phyloP scores from a whole-genome alignment of 2,797 vertebrate species.

The Alcedo quadribrachys region DNA sequence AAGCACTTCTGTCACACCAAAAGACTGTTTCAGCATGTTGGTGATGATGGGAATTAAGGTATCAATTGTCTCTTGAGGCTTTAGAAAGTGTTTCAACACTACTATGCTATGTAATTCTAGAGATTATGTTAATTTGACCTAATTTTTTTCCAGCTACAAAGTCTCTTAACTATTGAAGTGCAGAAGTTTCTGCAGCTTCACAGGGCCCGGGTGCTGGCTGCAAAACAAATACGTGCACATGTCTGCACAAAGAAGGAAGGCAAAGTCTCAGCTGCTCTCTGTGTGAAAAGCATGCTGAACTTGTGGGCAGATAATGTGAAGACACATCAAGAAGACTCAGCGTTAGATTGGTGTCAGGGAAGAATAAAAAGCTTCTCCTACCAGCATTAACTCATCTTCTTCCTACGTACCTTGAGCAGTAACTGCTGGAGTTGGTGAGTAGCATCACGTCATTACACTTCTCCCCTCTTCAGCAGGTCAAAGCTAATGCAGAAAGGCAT shows the following conservation, averaged over 20 bases:
- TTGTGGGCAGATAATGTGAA: not conserved
- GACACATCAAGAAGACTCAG: not conserved
- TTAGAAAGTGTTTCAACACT: slow-evolving; percentile 43
- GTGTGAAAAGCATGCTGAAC: not conserved
- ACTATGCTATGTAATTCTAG: slow-evolving; percentile 30
- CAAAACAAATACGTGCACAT: fast-evolving
- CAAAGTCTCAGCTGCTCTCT: not conserved
- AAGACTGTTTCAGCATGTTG: not conserved
- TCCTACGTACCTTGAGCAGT: fast-evolving
- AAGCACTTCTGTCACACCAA: not conserved
- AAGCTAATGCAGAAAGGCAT: not conserved
- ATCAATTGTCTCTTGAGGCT: slow-evolving; percentile 3
- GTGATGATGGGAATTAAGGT: not conserved
- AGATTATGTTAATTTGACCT: slow-evolving; percentile 67
- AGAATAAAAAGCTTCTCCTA: not conserved
- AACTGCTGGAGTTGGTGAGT: not conserved
- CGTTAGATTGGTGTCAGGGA: fast-evolving
- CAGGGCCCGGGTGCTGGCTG: not conserved
- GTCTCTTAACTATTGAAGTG: not conserved
- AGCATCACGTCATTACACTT: not conserved
- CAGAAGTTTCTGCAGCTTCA: not conserved
- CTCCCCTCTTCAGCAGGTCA: not conserved
- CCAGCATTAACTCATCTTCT: not conserved
- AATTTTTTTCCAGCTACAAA: slow-evolving; percentile 39
- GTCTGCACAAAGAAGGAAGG: not conserved